Conservation (phyloP, 2,797 vertebrate species). For the Chaetodon trifasciatus region DNA sequence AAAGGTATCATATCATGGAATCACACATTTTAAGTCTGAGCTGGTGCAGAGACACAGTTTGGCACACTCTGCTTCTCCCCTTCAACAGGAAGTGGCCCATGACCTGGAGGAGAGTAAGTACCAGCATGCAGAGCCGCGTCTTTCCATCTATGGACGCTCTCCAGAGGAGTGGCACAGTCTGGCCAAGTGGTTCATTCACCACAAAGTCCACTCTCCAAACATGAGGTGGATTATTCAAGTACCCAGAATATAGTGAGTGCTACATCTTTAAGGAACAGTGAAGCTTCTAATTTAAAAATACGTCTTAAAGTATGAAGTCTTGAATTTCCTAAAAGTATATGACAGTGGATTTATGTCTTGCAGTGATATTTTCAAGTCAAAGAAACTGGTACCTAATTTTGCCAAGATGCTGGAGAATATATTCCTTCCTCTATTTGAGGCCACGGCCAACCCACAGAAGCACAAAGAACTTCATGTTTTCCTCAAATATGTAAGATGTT, state of each 20-base stretch:
- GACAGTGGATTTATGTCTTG: slow-evolving; percentile 49
- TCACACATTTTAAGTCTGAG: background rate
- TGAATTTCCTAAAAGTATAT: background rate
- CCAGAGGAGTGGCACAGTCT: slow-evolving; percentile 91
- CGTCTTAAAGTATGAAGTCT: background rate
- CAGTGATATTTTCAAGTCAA: slow-evolving; percentile 96
- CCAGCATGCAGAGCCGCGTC: slow-evolving; percentile 94
- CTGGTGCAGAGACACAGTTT: background rate
- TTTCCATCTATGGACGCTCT: slow-evolving; percentile 95
- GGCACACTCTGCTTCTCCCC: slow-evolving; percentile 24
- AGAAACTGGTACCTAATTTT: slow-evolving; percentile 92
- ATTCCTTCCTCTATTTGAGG: slow-evolving; percentile 95
- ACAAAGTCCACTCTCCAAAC: slow-evolving; percentile 95
- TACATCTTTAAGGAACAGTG: background rate
- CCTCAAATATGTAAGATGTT: slow-evolving; percentile 93
- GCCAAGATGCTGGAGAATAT: slow-evolving; percentile 97
- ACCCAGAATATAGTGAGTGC: slow-evolving; percentile 97
- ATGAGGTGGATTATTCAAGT: slow-evolving; percentile 98
- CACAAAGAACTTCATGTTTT: slow-evolving; percentile 94
- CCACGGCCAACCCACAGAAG: slow-evolving; percentile 93
- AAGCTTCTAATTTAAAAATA: background rate
- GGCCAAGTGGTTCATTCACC: slow-evolving; percentile 95
- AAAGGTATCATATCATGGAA: slow-evolving; percentile 85
- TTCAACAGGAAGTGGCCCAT: slow-evolving; percentile 90
- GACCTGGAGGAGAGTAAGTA: slow-evolving; percentile 97